Evolutionary conservation across 2,797 vertebrate genomes (phyloP), one percentile per base, ranked within the genome.

Genomic region (Taenioides sp.): DNA sequence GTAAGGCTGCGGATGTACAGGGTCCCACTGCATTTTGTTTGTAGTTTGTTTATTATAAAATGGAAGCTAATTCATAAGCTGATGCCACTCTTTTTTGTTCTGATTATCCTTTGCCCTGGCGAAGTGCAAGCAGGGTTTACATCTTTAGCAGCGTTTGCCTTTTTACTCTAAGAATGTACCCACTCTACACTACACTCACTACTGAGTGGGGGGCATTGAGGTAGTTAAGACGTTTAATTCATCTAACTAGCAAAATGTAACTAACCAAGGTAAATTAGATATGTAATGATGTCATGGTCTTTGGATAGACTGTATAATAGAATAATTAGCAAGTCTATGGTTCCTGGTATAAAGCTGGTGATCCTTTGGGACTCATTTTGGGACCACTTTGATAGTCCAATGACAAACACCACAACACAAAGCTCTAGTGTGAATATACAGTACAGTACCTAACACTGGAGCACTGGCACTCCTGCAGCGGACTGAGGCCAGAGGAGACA

Each of bases 401-500:
- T 14, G 22, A 7, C 3, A 34, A 31, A 18, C 27, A 12, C 20
- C 20, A 37, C 7, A 22, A 34, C 25, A 16, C 12, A 63, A 55
- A 18, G 22, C 67, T 49, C 67, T 67, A 68, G 77, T 78, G 71
- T 65, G 74, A 54, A 74, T 73, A 87, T 95, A 96, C 95, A 78
- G 87, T 95, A 96, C 95, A 78, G 87, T 98, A 98, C 97, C 97
- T 97, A 98, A 94, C 84, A 92, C 92, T 1, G 97, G 97, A 87
- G 96, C 96, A 86, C 97, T 98, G 96, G 95, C 93, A 90, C 97
- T 99, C 93, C 97, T 95, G 94, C 90, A 86, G 87, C 96, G 94
- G 89, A 96, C 97, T 99, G 95, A 93, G 91, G 92, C 90, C 89
- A 95, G 87, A 93, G 78, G 93, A 73, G 54, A 74, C 54, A 74